Conservation (phyloP, 2,888 invertebrate species). For the Ptychoptera contaminata region DNA sequence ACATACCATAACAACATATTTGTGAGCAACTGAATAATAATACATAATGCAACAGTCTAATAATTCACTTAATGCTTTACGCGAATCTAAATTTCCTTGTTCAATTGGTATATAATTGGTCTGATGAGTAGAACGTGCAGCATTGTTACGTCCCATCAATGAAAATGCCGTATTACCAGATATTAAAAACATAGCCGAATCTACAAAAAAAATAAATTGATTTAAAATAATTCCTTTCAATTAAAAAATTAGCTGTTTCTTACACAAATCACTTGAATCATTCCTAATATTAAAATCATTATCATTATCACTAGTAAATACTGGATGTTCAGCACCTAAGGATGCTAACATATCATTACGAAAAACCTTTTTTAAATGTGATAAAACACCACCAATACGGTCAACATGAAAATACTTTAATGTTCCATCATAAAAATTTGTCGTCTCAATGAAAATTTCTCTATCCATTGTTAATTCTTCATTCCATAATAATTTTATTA, state of each 20-base stretch:
- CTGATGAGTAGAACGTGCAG: background rate
- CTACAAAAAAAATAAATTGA: conserved; percentile 13
- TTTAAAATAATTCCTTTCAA: conserved; percentile 1
- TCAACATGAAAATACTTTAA: conserved; percentile 28
- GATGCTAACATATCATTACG: conserved; percentile 21
- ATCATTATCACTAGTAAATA: conserved; percentile 5
- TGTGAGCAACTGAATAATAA: conserved; percentile 29
- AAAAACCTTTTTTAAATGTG: conserved; percentile 27
- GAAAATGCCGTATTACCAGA: conserved; percentile 20
- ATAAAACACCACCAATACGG: conserved; percentile 28
- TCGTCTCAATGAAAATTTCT: conserved; percentile 18
- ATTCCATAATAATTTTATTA: conserved; percentile 17
- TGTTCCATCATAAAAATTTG: conserved; percentile 25
- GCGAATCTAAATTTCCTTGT: conserved; percentile 18
- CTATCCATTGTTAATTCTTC: conserved; percentile 17
- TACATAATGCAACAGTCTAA: conserved; percentile 26
- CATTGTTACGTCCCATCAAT: conserved; percentile 17
- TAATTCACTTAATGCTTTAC: conserved; percentile 23
- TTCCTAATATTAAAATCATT: conserved; percentile 5
- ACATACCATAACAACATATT: conserved; percentile 27
- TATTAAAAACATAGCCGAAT: conserved; percentile 22
- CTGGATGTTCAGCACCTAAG: conserved; percentile 20
- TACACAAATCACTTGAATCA: conserved; percentile 13
- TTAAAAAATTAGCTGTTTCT: conserved; percentile 6
- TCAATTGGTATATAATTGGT: conserved; percentile 6